Conservation (phyloP, 2,888 invertebrate genomes). For the Pollenia amentaria region DNA sequence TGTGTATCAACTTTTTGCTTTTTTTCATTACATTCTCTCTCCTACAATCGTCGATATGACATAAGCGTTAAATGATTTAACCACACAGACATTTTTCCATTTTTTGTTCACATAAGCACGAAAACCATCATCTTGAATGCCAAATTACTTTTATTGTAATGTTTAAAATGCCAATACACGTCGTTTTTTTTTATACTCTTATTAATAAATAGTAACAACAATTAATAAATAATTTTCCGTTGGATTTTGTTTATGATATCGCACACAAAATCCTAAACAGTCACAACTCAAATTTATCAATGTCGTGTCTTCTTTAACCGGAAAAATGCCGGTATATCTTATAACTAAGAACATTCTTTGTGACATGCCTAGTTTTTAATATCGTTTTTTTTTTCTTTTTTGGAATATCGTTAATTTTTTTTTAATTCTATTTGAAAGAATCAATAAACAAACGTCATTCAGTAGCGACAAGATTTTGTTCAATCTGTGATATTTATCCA, state of each 20-base stretch:
- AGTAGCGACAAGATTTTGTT: too few relatives aligned
- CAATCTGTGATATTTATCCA: too few relatives aligned
- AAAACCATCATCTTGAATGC: conserved; percentile 47
- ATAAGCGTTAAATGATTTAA: conserved; percentile 50
- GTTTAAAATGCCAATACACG: conserved; percentile 48
- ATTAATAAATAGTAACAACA: not conserved
- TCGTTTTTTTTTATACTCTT: conserved; percentile 39
- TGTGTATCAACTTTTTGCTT: not conserved
- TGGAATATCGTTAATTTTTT: too few relatives aligned
- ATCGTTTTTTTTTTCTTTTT: too few relatives aligned
- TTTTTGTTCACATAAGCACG: not conserved
- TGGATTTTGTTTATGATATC: not conserved
- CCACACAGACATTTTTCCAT: conserved; percentile 38
- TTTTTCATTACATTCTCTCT: not conserved
- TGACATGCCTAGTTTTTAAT: too few relatives aligned
- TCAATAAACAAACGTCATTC: too few relatives aligned
- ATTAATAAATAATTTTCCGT: conserved; percentile 3
- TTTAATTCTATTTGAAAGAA: too few relatives aligned
- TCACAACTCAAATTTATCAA: too few relatives aligned
- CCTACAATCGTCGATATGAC: conserved; percentile 30
- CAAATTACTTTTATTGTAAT: conserved; percentile 54
- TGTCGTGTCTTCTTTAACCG: too few relatives aligned
- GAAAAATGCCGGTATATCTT: too few relatives aligned
- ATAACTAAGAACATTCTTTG: too few relatives aligned
- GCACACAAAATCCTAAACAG: not conserved